These are phyloP conservation scores for Salarias fasciatus DNA, from an alignment of 2,797 vertebrate genomes.

Conservation along the genomic window DNA sequence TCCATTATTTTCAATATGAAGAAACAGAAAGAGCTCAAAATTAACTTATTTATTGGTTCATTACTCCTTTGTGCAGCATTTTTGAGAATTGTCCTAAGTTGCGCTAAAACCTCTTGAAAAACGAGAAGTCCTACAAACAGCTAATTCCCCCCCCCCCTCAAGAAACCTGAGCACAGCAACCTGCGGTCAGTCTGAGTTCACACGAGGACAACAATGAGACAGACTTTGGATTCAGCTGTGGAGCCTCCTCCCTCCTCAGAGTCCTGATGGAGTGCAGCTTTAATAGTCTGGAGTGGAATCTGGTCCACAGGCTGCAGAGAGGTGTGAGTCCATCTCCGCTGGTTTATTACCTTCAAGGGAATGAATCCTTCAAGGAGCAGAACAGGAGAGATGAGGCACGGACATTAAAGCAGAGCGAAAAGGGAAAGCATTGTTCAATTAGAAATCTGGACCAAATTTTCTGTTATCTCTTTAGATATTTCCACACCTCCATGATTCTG, in stretches of 20 bases:
- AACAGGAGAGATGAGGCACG: slow-evolving; percentile 18
- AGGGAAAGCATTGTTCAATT: slow-evolving; percentile 13
- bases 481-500: slow-evolving; percentile 7
- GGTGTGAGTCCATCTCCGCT: slow-evolving; percentile 12
- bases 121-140: background rate
- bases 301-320: background rate
- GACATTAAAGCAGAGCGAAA: slow-evolving; percentile 13
- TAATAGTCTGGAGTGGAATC: background rate
- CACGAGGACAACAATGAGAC: background rate
- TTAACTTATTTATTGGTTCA: too few relatives aligned
- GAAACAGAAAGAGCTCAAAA: too few relatives aligned
- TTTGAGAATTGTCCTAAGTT: too few relatives aligned
- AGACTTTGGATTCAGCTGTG: background rate
- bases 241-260: background rate
- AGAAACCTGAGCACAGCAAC: background rate
- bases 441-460: slow-evolving; percentile 17
- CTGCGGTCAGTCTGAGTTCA: background rate
- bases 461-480: slow-evolving; percentile 11
- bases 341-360: slow-evolving; percentile 4
- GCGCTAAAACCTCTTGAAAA: too few relatives aligned
- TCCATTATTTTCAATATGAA: too few relatives aligned
- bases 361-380: too few relatives aligned
- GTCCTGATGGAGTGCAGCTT: slow-evolving; percentile 13
- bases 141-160: too few relatives aligned
- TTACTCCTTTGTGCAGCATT: too few relatives aligned